These are phyloP conservation scores for Marmota flaviventris DNA, from an alignment of 2,113 vertebrate genomes.

Conservation along the genomic window DNA sequence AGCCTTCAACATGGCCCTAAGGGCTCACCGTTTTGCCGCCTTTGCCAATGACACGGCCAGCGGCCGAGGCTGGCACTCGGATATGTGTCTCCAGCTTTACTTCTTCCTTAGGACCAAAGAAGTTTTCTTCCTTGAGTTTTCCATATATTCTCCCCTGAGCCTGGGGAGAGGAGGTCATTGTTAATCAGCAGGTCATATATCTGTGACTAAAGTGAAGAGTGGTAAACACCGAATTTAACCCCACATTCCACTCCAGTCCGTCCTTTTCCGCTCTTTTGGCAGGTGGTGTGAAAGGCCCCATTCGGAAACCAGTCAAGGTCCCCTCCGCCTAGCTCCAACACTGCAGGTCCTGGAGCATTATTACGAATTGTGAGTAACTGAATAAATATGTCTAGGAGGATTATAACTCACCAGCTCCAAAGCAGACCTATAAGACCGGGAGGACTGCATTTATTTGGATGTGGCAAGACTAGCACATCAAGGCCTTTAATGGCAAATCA, in stretches of 20 bases:
- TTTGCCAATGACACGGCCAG: slow-evolving; percentile 95
- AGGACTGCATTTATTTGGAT: background rate
- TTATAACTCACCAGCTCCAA: background rate
- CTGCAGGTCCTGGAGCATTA: background rate
- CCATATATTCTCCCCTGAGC: slow-evolving; percentile 97
- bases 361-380: background rate
- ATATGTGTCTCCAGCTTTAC: slow-evolving; percentile 97
- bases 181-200: rapidly evolving
- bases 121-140: slow-evolving; percentile 98
- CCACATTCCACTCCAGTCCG: rapidly evolving
- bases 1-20: background rate
- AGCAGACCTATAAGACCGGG: background rate
- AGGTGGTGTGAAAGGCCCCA: rapidly evolving
- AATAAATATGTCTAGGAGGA: background rate
- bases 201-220: background rate
- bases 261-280: background rate
- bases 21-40: slow-evolving; percentile 95
- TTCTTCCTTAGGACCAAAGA: slow-evolving; percentile 97
- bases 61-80: slow-evolving; percentile 94
- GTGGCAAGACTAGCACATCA: background rate
- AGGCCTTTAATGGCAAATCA: background rate
- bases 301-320: background rate
- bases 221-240: rapidly evolving
- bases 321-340: background rate
- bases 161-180: slow-evolving; percentile 74